Conservation (phyloP, 2,888 invertebrate species). For the Archips xylosteana region DNA sequence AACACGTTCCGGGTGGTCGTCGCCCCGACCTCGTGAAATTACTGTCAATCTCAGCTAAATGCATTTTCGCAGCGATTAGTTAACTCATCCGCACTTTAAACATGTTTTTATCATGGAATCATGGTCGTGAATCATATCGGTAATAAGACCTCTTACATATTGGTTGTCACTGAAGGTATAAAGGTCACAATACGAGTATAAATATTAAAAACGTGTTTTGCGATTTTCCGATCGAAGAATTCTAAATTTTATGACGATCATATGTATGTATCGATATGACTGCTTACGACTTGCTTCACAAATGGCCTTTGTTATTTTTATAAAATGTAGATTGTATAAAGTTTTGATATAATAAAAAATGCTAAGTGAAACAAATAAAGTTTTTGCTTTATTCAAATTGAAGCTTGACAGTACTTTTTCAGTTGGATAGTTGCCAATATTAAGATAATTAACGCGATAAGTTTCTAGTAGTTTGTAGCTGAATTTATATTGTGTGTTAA, state of each 20-base stretch:
- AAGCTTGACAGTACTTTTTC: background rate
- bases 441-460: no score
- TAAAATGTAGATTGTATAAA: background rate
- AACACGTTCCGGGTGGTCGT: slow-evolving; percentile 36
- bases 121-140: background rate
- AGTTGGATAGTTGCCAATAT: background rate
- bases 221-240: background rate
- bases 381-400: background rate
- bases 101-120: background rate
- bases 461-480: no score
- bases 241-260: background rate
- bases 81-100: background rate
- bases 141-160: background rate
- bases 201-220: no score
- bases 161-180: background rate
- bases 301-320: background rate
- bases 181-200: no score
- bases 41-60: slow-evolving; percentile 39
- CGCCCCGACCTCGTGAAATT: slow-evolving; percentile 38
- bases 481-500: no score
- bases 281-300: background rate
- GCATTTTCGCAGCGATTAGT: slow-evolving; percentile 13
- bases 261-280: background rate
- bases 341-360: background rate
- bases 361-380: background rate